A percentile compares a stretch with the other conserved stretches of the same genome.
Conservation (phyloP, 2,888 invertebrate species). For the Drosophila algonquin region DNA sequence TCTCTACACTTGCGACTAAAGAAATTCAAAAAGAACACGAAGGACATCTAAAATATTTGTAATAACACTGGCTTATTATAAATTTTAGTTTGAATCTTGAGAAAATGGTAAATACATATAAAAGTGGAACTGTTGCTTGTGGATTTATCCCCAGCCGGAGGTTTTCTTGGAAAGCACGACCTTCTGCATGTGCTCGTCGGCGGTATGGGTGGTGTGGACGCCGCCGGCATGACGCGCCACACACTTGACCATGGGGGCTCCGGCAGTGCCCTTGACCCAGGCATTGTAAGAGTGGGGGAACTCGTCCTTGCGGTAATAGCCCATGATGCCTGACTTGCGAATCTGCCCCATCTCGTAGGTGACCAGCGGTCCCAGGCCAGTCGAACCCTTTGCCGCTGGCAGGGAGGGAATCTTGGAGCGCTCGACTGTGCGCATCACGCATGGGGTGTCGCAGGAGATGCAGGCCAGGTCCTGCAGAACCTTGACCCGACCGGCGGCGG, state of each 20-base stretch:
- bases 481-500: constrained; percentile 89
- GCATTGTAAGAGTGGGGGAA: constrained; percentile 73
- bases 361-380: constrained; percentile 88
- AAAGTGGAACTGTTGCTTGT: too few relatives aligned
- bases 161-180: constrained; percentile 68
- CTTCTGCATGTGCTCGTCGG: constrained; percentile 87
- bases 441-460: constrained; percentile 90
- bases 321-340: constrained; percentile 79
- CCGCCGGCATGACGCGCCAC: constrained; percentile 90
- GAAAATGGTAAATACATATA: too few relatives aligned
- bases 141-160: constrained; percentile 56
- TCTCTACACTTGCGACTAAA: too few relatives aligned
- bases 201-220: constrained; percentile 89
- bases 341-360: constrained; percentile 88
- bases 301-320: constrained; percentile 80
- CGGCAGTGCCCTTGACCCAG: constrained; percentile 59
- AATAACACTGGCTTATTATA: neutral
- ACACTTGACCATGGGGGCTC: constrained; percentile 62
- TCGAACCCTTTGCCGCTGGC: constrained; percentile 85
- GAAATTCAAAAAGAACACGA: too few relatives aligned
- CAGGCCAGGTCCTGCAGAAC: constrained; percentile 90
- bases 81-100: neutral
- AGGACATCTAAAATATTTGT: too few relatives aligned
- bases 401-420: constrained; percentile 84
- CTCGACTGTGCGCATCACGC: constrained; percentile 88